Evolutionary conservation across 2,113 vertebrate genomes (phyloP).

Genomic region (Misgurnus mizolepis): DNA sequence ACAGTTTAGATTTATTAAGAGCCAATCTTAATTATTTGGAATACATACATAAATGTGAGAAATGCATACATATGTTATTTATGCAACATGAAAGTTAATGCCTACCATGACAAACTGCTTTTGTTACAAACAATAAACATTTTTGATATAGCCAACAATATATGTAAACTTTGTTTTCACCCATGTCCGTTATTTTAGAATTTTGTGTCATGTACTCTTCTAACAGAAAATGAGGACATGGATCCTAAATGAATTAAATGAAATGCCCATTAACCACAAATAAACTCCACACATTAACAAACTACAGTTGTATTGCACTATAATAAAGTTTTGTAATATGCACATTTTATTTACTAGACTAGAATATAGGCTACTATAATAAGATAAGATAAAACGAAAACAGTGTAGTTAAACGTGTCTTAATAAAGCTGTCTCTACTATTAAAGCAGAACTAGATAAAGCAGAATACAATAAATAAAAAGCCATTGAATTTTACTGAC

Average conservation of each 20-base stretch:
- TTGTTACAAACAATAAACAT: too few relatives aligned
- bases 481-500: not conserved
- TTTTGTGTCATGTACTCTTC: too few relatives aligned
- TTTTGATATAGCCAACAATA: too few relatives aligned
- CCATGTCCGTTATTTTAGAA: too few relatives aligned
- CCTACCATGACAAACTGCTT: too few relatives aligned
- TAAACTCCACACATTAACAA: not conserved
- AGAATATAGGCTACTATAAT: too few relatives aligned
- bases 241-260: not conserved
- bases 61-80: not conserved
- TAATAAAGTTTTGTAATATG: not conserved
- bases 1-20: not conserved
- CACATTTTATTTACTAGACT: not conserved
- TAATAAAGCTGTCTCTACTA: too few relatives aligned
- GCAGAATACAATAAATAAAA: not conserved
- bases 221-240: not conserved
- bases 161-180: too few relatives aligned
- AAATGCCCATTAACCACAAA: slow-evolving; percentile 4
- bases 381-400: too few relatives aligned
- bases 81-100: too few relatives aligned
- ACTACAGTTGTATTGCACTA: not conserved
- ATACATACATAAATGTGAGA: not conserved
- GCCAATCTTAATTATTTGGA: not conserved
- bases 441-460: not conserved
- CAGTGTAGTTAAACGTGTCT: too few relatives aligned